phyloP scores from a whole-genome alignment of 2,113 vertebrate genomes.

The Ictidomys tridecemlineatus region DNA sequence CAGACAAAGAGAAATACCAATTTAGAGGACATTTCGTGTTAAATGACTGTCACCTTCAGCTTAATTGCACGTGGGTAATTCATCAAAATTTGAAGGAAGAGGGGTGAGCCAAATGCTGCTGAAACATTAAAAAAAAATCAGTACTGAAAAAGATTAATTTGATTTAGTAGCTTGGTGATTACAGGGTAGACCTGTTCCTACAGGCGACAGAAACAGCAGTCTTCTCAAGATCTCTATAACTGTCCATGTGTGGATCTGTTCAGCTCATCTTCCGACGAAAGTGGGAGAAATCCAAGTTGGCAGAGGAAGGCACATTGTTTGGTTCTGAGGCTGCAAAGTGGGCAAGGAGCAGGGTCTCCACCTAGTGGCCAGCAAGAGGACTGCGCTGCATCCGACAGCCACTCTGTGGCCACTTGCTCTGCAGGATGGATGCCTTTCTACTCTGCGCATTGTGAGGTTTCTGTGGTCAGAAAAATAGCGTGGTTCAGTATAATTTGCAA shows the following conservation, averaged over 20 bases:
- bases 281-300: neutral
- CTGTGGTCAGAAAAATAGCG: neutral
- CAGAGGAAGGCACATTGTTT: neutral
- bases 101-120: neutral
- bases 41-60: conserved; percentile 91
- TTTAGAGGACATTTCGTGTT: conserved; percentile 87
- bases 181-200: neutral
- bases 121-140: no score
- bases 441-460: neutral
- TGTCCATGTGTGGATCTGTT: neutral
- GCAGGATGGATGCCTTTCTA: neutral
- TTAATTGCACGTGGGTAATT: conserved; percentile 90
- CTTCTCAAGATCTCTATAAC: neutral
- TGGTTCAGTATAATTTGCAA: neutral
- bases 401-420: neutral
- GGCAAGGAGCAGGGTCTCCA: neutral
- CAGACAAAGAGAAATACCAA: conserved; percentile 81
- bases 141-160: no score
- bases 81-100: conserved; percentile 61
- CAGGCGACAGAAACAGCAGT: neutral
- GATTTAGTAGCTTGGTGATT: neutral
- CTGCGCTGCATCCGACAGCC: neutral
- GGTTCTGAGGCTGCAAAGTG: neutral
- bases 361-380: neutral
- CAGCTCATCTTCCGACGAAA: neutral